Conservation (phyloP, 2,113 vertebrate genomes). For the Oenanthe oenanthe region DNA sequence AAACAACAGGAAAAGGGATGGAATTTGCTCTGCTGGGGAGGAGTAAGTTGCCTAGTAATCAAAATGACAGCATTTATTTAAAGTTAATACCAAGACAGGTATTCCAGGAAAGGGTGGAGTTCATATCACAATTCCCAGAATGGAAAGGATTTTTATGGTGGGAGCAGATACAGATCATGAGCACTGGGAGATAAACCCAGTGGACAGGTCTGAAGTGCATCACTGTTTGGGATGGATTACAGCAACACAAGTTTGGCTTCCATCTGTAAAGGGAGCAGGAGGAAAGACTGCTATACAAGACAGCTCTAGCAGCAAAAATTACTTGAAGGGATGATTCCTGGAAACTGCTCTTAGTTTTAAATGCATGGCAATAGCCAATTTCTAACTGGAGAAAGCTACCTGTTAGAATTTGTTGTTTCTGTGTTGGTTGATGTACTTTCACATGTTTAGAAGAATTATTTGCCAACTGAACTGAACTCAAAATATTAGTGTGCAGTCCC, state of each 20-base stretch:
- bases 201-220: not conserved
- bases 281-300: not conserved
- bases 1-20: not conserved
- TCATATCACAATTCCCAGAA: not conserved
- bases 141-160: not conserved
- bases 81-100: constrained; percentile 1
- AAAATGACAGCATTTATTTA: not conserved
- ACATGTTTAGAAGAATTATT: not conserved
- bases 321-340: not conserved
- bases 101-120: constrained; percentile 15
- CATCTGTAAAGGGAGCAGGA: not conserved
- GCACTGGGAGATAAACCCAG: not conserved
- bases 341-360: not conserved
- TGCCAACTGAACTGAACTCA: not conserved
- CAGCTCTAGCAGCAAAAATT: not conserved
- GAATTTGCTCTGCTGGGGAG: not conserved
- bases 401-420: not conserved
- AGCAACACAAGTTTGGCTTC: not conserved
- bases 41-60: not conserved
- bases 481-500: not conserved
- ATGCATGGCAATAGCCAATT: not conserved
- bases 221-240: not conserved
- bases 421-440: not conserved
- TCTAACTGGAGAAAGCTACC: not conserved
- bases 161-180: not conserved